These are phyloP conservation scores for Chaetura pelagica DNA, from an alignment of 2,113 vertebrate genomes.

Conservation along the genomic window DNA sequence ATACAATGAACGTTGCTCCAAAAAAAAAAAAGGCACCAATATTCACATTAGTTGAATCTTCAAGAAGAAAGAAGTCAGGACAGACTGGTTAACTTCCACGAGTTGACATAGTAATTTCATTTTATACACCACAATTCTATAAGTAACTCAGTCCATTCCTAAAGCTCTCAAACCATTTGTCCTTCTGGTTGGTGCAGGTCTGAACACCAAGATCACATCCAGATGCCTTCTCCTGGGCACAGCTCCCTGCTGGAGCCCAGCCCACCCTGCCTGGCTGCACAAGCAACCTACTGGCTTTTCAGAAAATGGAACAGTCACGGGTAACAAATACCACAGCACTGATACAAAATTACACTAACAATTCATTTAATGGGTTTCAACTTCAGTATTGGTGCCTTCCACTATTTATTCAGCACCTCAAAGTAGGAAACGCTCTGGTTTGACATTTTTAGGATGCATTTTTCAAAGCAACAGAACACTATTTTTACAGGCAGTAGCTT, in stretches of 20 bases:
- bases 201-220: not conserved
- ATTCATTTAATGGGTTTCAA: not conserved
- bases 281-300: not conserved
- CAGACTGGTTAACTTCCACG: not conserved
- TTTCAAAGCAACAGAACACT: not conserved
- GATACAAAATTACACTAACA: not conserved
- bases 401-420: not conserved
- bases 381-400: not conserved
- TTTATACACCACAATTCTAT: not conserved
- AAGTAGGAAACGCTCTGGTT: not conserved
- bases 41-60: not conserved
- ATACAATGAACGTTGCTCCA: not conserved
- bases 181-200: not conserved
- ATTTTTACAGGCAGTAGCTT: not conserved
- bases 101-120: not conserved
- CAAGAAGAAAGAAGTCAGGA: not conserved
- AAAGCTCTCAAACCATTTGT: accelerated
- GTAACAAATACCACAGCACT: too few relatives aligned
- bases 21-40: not conserved
- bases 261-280: not conserved
- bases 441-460: not conserved
- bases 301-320: not conserved
- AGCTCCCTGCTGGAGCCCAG: not conserved
- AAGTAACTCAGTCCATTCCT: not conserved
- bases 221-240: too few relatives aligned